phyloP scores from a whole-genome alignment of 2,888 invertebrate species.

The Cybosia mesomella region DNA sequence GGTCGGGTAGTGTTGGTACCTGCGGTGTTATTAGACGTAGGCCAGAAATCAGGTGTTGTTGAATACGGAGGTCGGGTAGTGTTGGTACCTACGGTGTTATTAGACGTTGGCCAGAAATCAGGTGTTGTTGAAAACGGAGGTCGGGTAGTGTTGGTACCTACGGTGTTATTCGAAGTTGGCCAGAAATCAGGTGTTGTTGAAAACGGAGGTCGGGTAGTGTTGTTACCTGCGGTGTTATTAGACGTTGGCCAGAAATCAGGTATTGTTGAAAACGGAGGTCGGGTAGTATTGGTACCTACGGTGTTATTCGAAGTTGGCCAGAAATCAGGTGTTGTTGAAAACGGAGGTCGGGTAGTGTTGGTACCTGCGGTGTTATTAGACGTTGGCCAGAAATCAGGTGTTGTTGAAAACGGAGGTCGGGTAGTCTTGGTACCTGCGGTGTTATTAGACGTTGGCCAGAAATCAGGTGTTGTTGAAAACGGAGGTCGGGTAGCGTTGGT shows the following conservation, averaged over 20 bases:
- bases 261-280: neutral
- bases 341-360: neutral
- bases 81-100: neutral
- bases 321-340: neutral
- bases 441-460: neutral
- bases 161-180: neutral
- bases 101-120: neutral
- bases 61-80: neutral
- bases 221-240: neutral
- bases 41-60: neutral
- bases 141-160: neutral
- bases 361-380: neutral
- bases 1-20: neutral
- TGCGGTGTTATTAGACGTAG: neutral
- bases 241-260: neutral
- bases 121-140: neutral
- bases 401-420: neutral
- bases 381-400: neutral
- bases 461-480: neutral
- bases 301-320: neutral
- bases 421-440: neutral
- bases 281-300: neutral
- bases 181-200: neutral
- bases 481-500: neutral
- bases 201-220: neutral